Evolutionary conservation across 2,888 invertebrate species (phyloP).

Genomic region (Poecilus cupreus): DNA sequence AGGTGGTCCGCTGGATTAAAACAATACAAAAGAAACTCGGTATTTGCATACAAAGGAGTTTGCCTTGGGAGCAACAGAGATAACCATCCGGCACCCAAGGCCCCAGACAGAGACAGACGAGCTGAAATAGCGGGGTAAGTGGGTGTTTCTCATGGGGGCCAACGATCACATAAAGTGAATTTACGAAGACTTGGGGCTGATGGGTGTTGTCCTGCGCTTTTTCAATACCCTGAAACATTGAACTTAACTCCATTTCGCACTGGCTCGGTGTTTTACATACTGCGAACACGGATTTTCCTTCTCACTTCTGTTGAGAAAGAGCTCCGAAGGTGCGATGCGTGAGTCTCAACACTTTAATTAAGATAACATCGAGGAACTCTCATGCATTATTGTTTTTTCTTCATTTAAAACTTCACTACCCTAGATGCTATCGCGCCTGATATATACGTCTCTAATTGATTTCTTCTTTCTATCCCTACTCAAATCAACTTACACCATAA

Average conservation of each 20-base stretch:
- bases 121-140: background rate
- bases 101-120: background rate
- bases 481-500: too few relatives aligned
- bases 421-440: too few relatives aligned
- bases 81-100: background rate
- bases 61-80: slow-evolving; percentile 56
- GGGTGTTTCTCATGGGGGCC: slow-evolving; percentile 55
- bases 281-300: background rate
- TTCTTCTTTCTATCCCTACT: too few relatives aligned
- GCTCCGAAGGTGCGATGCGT: too few relatives aligned
- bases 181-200: slow-evolving; percentile 67
- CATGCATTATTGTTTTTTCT: too few relatives aligned
- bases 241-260: too few relatives aligned
- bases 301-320: too few relatives aligned
- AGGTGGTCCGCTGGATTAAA: slow-evolving; percentile 66
- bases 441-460: too few relatives aligned
- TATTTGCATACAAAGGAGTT: slow-evolving; percentile 70
- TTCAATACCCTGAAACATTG: slow-evolving; percentile 21
- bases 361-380: background rate
- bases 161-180: slow-evolving; percentile 69
- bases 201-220: slow-evolving; percentile 61
- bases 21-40: slow-evolving; percentile 69
- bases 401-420: too few relatives aligned
- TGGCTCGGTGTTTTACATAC: slow-evolving; percentile 14
- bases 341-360: background rate